phyloP scores from a whole-genome alignment of 2,888 invertebrate species.

The Amiota minor region DNA sequence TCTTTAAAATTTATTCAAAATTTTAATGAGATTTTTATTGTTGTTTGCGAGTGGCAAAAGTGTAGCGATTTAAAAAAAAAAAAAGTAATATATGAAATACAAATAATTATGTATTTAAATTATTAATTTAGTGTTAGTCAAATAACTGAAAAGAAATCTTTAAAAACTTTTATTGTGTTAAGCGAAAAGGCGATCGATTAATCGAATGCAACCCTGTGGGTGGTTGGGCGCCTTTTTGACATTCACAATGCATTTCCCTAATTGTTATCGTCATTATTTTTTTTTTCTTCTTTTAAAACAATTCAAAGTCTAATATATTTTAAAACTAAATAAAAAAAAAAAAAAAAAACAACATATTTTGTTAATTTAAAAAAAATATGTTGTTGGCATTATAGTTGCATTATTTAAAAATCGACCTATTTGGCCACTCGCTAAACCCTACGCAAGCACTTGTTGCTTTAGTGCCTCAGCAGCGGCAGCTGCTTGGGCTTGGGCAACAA shows the following conservation, averaged over 20 bases:
- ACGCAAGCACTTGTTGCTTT: conserved; percentile 65
- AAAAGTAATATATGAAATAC: background rate
- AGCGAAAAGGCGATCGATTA: too few relatives aligned
- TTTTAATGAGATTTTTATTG: too few relatives aligned
- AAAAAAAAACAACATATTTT: conserved; percentile 29
- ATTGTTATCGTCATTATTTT: too few relatives aligned
- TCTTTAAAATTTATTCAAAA: too few relatives aligned
- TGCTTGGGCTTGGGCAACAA: conserved; percentile 40
- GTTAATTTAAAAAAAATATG: conserved; percentile 66
- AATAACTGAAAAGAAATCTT: background rate
- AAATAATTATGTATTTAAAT: too few relatives aligned
- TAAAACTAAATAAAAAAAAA: conserved; percentile 8
- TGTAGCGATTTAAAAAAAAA: background rate
- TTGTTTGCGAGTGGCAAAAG: background rate
- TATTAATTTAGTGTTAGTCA: too few relatives aligned
- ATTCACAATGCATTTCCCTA: too few relatives aligned
- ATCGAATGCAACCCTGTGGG: too few relatives aligned
- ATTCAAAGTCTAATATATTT: conserved; percentile 56
- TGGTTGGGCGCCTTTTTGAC: too few relatives aligned
- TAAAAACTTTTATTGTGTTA: background rate
- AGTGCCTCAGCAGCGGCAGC: conserved; percentile 59
- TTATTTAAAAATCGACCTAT: conserved; percentile 71
- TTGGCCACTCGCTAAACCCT: conserved; percentile 71
- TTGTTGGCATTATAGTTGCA: conserved; percentile 69
- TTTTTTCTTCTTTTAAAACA: conserved; percentile 39